Evolutionary conservation across 2,797 vertebrate genomes (phyloP).

Genomic region (Myiotriccus ornatus): DNA sequence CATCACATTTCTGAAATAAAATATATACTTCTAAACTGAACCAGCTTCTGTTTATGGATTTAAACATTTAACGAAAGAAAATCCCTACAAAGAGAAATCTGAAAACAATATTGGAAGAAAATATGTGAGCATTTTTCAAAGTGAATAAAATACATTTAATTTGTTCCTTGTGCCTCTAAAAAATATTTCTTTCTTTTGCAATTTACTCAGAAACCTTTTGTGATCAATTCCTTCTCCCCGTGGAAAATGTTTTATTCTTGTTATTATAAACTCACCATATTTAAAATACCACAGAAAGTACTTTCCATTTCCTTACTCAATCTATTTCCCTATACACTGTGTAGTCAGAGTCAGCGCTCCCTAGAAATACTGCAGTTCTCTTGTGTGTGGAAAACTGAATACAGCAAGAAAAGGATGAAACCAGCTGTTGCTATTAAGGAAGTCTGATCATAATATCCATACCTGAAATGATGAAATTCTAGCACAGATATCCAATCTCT

Average conservation of each 20-base stretch:
- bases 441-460: background rate
- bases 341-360: background rate
- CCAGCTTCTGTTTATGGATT: background rate
- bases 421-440: background rate
- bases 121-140: background rate
- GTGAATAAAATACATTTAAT: background rate
- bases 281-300: background rate
- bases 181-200: background rate
- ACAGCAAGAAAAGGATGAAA: background rate
- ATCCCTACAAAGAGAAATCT: background rate
- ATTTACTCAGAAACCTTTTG: background rate
- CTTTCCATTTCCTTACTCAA: background rate
- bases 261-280: background rate
- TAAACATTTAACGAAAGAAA: constrained; percentile 46
- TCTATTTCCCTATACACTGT: background rate
- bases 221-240: background rate
- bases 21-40: background rate
- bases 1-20: background rate
- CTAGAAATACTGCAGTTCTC: background rate
- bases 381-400: background rate
- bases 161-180: background rate
- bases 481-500: background rate
- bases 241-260: background rate
- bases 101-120: constrained; percentile 45
- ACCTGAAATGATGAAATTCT: background rate